phyloP scores from a whole-genome alignment of 1,140 invertebrate species.

The Leucophenga varia region DNA sequence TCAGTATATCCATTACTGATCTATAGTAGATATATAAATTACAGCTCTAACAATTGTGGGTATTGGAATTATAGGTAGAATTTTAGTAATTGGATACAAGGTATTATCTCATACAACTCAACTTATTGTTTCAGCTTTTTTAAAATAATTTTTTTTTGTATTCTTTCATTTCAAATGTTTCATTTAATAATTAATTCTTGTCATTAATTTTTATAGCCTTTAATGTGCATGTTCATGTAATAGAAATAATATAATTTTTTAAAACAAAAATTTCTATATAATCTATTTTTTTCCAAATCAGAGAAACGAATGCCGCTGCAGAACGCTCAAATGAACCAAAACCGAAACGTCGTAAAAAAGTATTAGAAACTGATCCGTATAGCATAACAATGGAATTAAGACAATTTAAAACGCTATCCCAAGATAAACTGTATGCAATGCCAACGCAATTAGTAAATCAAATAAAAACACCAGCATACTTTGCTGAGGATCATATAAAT shows the following conservation, averaged over 20 bases:
- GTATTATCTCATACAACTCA: too few species aligned
- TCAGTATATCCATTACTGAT: too few species aligned
- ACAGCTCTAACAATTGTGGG: too few species aligned
- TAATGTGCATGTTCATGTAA: background rate
- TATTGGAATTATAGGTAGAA: too few species aligned
- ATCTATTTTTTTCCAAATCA: background rate
- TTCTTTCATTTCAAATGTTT: too few species aligned
- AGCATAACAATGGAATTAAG: constrained; percentile 26
- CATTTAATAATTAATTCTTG: too few species aligned
- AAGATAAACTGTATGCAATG: constrained; percentile 33
- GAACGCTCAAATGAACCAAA: background rate
- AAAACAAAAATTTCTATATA: background rate
- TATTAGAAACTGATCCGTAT: constrained; percentile 26
- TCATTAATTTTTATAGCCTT: background rate
- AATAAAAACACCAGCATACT: constrained; percentile 27
- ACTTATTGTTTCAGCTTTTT: too few species aligned
- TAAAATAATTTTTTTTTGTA: too few species aligned
- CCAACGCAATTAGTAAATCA: constrained; percentile 26
- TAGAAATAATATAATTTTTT: background rate
- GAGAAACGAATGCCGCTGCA: background rate
- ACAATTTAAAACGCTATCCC: constrained; percentile 31
- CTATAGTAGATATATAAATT: too few species aligned
- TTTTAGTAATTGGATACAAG: too few species aligned
- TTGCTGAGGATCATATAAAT: constrained; percentile 41
- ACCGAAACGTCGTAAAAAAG: constrained; percentile 13